Evolutionary conservation across 2,113 vertebrate species (phyloP), one percentile per base, ranked within the genome.

Genomic region (Hippocampus mohnikei): DNA sequence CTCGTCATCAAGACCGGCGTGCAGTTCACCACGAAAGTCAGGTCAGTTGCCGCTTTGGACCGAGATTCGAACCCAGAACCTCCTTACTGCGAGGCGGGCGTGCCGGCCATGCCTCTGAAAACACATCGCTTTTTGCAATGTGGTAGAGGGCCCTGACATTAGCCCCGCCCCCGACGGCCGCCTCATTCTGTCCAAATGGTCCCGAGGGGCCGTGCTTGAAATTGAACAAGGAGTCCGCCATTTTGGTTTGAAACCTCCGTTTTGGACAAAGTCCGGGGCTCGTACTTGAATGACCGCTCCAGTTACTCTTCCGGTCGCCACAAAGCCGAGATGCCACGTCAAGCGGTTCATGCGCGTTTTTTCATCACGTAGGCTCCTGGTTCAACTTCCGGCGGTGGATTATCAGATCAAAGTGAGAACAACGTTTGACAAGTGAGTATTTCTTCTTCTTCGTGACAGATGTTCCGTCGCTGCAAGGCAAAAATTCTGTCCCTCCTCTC

Each of bases 381-480:
- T 98, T 84, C 98, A 97, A 88, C 89, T 99, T 62, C 95, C 96
- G 52, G 96, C 98, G 72, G 91, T 98, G 73, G 98, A 98, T 89
- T 98, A 97, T 87, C 96, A 98, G 87, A 93, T 99, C 67, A 96
- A 95, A 88, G 96, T 99, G 75, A 98, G 97, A 91, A 96, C 95
- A 69, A 95, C 94, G 69, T 96, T 99, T 88, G 96, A 99, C 93
- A 99, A 95, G 97, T 99, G 91, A 92, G 66, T 29, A 67, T 40
- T 58, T 68, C 41, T 40, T 29, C 33, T 2, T 56, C 18, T 69
- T 12, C 25, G 10, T 13, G 15, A 21, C 62, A n/a, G 8, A 7
- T 52, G 8, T 50, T 48, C 10, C 2, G 44, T 23, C 37, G 8
- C 13, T 50, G 2, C 25, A 48, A 23, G 10, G 13, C 23, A 48